Evolutionary conservation across 2,113 vertebrate species (phyloP).

Genomic region (Aphelocoma coerulescens): DNA sequence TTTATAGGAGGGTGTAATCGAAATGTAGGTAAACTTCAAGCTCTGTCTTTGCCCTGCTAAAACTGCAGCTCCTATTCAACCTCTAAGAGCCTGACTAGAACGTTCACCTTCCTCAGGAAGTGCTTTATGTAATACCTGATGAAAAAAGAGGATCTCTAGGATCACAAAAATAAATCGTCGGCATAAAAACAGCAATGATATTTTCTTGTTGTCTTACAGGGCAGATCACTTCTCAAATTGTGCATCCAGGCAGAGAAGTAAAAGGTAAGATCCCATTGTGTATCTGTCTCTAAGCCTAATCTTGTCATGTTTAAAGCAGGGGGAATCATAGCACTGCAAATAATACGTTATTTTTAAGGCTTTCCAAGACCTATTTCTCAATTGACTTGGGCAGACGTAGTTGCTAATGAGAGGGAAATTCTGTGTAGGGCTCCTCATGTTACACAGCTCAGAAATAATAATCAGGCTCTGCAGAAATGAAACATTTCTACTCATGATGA

Average conservation of each 20-base stretch:
- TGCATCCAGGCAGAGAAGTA: background rate
- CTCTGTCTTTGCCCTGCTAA: background rate
- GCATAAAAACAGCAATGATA: background rate
- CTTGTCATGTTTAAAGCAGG: background rate
- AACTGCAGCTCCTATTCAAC: background rate
- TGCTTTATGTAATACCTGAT: background rate
- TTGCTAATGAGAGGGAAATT: background rate
- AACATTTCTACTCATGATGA: background rate
- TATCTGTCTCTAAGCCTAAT: background rate
- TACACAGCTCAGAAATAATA: background rate
- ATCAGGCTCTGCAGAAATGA: background rate
- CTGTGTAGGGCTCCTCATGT: background rate
- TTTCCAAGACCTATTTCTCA: background rate
- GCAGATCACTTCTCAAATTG: background rate
- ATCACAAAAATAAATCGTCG: background rate
- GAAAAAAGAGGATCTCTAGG: background rate
- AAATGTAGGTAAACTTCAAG: background rate
- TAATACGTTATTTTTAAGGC: background rate
- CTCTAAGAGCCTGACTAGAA: background rate
- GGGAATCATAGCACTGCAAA: background rate
- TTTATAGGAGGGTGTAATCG: background rate
- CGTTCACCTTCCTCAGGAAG: background rate
- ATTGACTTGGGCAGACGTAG: rapidly evolving
- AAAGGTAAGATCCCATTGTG: background rate
- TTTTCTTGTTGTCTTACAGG: background rate